phyloP scores from a whole-genome alignment of 2,888 invertebrate species.

The Harpalus rubripes region DNA sequence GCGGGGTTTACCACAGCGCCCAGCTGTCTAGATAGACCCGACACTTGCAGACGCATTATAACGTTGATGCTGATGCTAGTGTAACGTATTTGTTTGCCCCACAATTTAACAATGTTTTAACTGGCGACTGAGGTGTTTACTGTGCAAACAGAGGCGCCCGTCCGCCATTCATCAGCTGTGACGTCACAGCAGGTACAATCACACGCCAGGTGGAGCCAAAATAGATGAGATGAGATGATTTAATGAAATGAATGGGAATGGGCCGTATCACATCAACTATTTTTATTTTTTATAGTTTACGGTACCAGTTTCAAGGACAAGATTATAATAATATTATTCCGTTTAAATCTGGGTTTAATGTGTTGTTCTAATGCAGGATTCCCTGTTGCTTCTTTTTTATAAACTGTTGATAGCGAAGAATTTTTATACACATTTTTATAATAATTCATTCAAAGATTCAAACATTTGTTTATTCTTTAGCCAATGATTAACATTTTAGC shows the following conservation, averaged over 20 bases:
- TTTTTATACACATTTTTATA: conserved; percentile 37
- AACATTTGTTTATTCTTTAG: not conserved
- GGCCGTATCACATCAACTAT: not conserved
- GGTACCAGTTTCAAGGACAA: conserved; percentile 36
- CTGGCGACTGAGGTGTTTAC: conserved; percentile 66
- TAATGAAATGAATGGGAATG: conserved; percentile 37
- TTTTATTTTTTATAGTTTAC: conserved; percentile 46
- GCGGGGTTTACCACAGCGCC: conserved; percentile 11
- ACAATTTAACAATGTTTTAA: conserved; percentile 67
- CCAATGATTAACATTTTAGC: no score
- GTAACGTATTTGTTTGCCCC: conserved; percentile 61
- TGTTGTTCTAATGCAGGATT: conserved; percentile 29
- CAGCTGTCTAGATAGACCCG: conserved; percentile 42
- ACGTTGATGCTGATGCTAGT: conserved; percentile 18
- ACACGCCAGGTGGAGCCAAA: conserved; percentile 28
- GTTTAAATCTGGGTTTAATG: conserved; percentile 22
- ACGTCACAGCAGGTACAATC: conserved; percentile 44
- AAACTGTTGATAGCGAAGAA: conserved; percentile 3
- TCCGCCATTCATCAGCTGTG: conserved; percentile 53
- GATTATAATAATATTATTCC: conserved; percentile 51
- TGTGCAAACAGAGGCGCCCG: conserved; percentile 62
- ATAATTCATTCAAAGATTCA: not conserved
- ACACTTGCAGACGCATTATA: conserved; percentile 47
- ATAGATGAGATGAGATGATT: conserved; percentile 5
- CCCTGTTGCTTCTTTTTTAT: conserved; percentile 30